phyloP scores from a whole-genome alignment of 2,113 vertebrate species.

The Serilophus lunatus region DNA sequence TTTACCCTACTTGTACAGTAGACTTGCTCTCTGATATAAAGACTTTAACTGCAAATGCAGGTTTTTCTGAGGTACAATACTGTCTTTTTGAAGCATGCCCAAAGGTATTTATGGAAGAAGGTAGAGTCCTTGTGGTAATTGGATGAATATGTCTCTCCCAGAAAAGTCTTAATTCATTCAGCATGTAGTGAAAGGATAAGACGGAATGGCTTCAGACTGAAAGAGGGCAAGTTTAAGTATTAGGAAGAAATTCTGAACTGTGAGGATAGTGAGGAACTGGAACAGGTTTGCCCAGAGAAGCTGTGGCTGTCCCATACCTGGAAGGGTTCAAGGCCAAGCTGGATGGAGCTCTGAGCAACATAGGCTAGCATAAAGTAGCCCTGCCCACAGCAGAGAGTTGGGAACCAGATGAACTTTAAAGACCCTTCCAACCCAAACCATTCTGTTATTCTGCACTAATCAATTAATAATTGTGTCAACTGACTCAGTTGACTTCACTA shows the following conservation, averaged over 20 bases:
- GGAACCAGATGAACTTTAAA: neutral
- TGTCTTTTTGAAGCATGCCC: neutral
- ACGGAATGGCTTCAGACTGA: neutral
- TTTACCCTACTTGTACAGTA: neutral
- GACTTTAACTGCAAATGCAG: neutral
- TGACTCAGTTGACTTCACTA: neutral
- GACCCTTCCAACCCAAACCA: neutral
- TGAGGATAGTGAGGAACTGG: neutral
- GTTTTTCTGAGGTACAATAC: neutral
- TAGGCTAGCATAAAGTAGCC: neutral
- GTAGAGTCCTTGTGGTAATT: neutral
- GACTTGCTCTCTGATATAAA: neutral
- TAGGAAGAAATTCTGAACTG: neutral
- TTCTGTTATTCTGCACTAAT: neutral
- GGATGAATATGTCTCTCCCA: rapidly evolving
- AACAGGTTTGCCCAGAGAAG: neutral
- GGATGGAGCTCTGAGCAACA: neutral
- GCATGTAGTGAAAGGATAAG: too few species aligned
- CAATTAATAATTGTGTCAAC: too few species aligned
- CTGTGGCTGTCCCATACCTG: neutral
- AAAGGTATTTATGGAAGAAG: neutral
- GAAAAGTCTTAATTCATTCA: neutral
- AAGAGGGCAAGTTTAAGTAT: neutral
- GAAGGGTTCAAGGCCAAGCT: neutral
- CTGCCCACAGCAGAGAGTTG: neutral